Conservation (phyloP, 2,797 vertebrate species). For the Microctenopoma steveboyesi region DNA sequence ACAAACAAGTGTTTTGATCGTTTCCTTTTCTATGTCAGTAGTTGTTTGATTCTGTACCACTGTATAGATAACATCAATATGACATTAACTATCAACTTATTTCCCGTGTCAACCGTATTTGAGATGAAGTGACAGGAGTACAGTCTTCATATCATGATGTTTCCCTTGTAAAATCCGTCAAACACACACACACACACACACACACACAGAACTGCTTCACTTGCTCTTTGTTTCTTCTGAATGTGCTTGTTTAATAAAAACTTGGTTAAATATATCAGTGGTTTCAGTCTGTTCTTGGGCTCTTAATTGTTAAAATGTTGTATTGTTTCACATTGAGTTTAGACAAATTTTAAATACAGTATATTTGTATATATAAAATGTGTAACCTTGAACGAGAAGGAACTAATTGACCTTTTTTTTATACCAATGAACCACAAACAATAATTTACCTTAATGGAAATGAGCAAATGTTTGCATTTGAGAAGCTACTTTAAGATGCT, state of each 20-base stretch:
- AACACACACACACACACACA: conserved; percentile 69
- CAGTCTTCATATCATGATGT: conserved; percentile 44
- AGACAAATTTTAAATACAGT: too few relatives aligned
- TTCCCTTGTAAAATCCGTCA: conserved; percentile 42
- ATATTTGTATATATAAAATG: too few relatives aligned
- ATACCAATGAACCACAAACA: conserved; percentile 5
- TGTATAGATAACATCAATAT: conserved; percentile 21
- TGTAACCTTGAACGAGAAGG: too few relatives aligned
- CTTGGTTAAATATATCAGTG: conserved; percentile 43
- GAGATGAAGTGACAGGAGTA: conserved; percentile 23
- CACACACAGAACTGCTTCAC: conserved; percentile 52
- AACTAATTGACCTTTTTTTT: too few relatives aligned
- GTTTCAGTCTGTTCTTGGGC: conserved; percentile 42
- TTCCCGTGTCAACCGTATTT: conserved; percentile 21
- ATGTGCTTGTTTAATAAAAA: conserved; percentile 80
- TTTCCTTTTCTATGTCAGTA: conserved; percentile 32
- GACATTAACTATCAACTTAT: conserved; percentile 29
- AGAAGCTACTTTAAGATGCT: too few relatives aligned
- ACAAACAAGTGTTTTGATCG: conserved; percentile 29
- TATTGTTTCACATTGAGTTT: background rate
- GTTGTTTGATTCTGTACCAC: conserved; percentile 24
- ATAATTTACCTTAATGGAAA: background rate
- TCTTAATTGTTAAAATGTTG: background rate
- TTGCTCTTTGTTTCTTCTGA: conserved; percentile 63
- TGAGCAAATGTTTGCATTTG: too few relatives aligned